Conservation (phyloP, 35 echinoderm and acorn worm species). For the Heliocidaris erythrogramma region DNA sequence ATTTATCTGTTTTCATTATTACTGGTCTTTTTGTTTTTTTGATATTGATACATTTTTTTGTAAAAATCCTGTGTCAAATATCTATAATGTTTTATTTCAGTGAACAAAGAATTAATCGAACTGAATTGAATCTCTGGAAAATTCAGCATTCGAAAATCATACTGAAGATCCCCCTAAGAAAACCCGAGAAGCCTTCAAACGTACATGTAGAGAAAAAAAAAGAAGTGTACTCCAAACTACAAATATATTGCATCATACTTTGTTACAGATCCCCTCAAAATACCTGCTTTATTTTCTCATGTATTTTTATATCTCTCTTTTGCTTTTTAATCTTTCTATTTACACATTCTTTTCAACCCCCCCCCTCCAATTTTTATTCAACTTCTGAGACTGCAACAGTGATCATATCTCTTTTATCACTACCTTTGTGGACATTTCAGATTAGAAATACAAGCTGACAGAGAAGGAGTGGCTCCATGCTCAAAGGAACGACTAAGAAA, state of each 20-base stretch:
- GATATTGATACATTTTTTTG: no score
- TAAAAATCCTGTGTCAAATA: no score
- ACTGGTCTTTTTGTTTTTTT: no score
- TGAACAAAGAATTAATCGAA: no score
- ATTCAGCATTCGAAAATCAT: no score
- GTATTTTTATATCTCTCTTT: neutral
- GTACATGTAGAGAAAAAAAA: no score
- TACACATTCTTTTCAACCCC: neutral
- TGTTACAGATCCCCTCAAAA: neutral
- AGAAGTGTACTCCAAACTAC: no score
- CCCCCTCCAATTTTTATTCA: neutral
- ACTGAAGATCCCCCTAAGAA: no score
- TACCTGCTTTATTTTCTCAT: neutral
- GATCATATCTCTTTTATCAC: neutral
- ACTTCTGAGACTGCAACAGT: neutral
- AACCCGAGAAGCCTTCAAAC: no score
- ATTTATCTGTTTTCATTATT: no score
- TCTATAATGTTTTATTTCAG: no score
- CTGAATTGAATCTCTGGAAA: no score
- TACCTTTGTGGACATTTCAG: neutral
- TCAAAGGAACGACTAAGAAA: neutral
- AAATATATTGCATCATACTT: neutral
- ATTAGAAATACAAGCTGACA: neutral
- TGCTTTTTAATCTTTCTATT: neutral
- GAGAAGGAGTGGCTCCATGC: neutral